Evolutionary conservation across 2,888 invertebrate genomes (phyloP), one percentile per base, ranked within the genome.

Genomic region (Cephus runcator): DNA sequence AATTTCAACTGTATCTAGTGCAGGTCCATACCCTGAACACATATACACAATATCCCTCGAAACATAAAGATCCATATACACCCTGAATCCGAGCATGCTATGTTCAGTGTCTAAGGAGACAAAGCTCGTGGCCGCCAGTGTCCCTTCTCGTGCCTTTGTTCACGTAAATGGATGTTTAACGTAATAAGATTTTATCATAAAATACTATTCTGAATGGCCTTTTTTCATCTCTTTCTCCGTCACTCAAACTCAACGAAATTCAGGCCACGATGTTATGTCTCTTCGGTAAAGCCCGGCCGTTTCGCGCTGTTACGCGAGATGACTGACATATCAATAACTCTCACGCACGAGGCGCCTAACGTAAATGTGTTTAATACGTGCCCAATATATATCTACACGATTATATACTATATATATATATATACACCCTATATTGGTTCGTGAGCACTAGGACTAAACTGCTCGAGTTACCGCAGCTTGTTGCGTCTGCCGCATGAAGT

Each of bases 341-440:
- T 33, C 73, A 75, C 75, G 75, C 81, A 75, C 75, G 76, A 78
- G 74, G 71, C 77, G 76, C 81, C 80, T 84, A 83, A 81, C 83
- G 82, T 83, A 84, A 84, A 79, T 77, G 81, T 82, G 78, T 82
- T 84, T 84, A 84, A 83, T 81, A 82, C 76, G 34, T 34, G 76
- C 73, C 74, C 76, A 71, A 79, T 77, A 34, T 33, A 31, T 71
- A 23, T 34, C 12, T 30, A 12, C 56, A 75, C 76, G 77, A 15
- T 33, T 30, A 33, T 69, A 30, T 15, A 33, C 12, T 31, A 0
- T 4, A 33, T 33, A 69, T 71, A 33, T 15, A 69, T 30, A 69
- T 30, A 69, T 12, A 69, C 1, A 6, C 23, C 33, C 33, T 56
- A 56, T 56, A 56, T 56, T 23, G 23, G 23, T 23, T 56, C 71